phyloP scores from a whole-genome alignment of 2,113 vertebrate genomes.

The Zapus hudsonius region DNA sequence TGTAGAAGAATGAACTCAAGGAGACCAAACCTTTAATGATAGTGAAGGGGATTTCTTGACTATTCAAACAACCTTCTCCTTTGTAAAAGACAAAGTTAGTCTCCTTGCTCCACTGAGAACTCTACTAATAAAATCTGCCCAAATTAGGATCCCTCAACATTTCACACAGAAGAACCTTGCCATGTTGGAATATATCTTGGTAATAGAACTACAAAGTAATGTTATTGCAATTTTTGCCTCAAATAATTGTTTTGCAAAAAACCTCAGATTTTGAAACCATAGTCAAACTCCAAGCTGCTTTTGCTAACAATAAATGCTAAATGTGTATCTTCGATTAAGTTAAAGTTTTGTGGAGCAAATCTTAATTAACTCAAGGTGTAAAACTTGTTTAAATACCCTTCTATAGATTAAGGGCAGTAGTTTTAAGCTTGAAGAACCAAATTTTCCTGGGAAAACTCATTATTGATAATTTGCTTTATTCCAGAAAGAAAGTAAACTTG shows the following conservation, averaged over 20 bases:
- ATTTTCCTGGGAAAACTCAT: background rate
- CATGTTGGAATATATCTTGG: background rate
- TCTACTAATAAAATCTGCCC: background rate
- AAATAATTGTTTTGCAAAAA: slow-evolving; percentile 15
- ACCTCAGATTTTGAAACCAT: background rate
- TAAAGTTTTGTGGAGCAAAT: background rate
- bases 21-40: background rate
- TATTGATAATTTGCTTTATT: slow-evolving; percentile 19
- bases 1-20: slow-evolving; percentile 43
- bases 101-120: background rate
- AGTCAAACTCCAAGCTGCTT: background rate
- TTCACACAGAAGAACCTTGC: background rate
- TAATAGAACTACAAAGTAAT: background rate
- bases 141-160: background rate
- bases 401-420: background rate
- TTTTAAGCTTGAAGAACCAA: background rate
- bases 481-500: background rate
- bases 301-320: slow-evolving; percentile 4
- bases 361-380: background rate
- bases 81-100: slow-evolving; percentile 14
- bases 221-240: background rate
- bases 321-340: background rate
- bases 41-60: background rate
- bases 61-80: slow-evolving; percentile 3
- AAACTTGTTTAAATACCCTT: background rate